A percentile compares a stretch with the other conserved stretches of the same genome.
These are phyloP conservation scores for Blastobasis lacticolella DNA, from an alignment of 2,888 invertebrate species.

Conservation along the genomic window DNA sequence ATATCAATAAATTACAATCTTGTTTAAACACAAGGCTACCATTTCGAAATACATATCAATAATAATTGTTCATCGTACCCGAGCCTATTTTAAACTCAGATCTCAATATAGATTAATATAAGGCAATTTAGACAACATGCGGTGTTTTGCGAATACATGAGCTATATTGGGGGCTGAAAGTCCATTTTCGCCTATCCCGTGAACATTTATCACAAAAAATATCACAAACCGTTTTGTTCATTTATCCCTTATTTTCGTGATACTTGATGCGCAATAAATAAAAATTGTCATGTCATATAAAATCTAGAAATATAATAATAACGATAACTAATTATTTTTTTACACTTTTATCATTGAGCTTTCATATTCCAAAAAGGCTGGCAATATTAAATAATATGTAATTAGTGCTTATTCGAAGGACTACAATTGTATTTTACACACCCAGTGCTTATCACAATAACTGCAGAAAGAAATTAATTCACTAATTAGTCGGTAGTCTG, in stretches of 20 bases:
- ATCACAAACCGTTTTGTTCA: background rate
- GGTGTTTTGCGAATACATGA: too few relatives aligned
- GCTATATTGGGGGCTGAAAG: too few relatives aligned
- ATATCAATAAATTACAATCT: too few relatives aligned
- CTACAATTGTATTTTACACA: conserved; percentile 6
- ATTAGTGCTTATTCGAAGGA: conserved; percentile 13
- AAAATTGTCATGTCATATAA: background rate
- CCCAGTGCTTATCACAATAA: conserved; percentile 32
- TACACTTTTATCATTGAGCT: background rate
- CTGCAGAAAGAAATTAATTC: conserved; percentile 22
- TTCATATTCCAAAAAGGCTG: background rate
- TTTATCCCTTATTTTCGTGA: too few relatives aligned
- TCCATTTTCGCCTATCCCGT: background rate
- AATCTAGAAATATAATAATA: background rate
- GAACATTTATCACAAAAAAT: background rate
- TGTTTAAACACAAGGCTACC: too few relatives aligned
- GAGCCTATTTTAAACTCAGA: too few relatives aligned
- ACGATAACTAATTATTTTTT: background rate
- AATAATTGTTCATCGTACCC: too few relatives aligned
- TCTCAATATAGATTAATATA: too few relatives aligned
- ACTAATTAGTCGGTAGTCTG: conserved; percentile 16
- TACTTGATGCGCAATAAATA: background rate
- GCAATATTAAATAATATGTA: background rate
- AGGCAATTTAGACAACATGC: too few relatives aligned
- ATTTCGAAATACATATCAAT: too few relatives aligned